Base-by-base conservation (phyloP, 2,113 vertebrate genomes). In the Mesocricetus auratus region DNA sequence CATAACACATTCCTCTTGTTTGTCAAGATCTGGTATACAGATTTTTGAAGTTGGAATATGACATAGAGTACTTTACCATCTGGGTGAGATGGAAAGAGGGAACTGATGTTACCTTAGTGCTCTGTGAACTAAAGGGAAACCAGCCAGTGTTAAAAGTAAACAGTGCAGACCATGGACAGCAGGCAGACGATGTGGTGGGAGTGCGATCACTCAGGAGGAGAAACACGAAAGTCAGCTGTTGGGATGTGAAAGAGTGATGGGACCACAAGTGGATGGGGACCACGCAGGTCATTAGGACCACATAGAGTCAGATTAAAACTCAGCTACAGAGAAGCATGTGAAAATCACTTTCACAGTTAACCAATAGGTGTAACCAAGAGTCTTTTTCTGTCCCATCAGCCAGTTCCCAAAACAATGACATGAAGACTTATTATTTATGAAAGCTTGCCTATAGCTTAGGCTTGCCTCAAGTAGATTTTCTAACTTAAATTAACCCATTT, bases 11-110 rank as follows among this genome's bases (percentile, higher is more conserved):
- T 6, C 42, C 17, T 53, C 9, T 79, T 79, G 50, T 79, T 79
- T 78, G 19, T 58, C 36, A 92, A 42, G 47, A 68, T 94, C 68
- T 96, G 60, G 19, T 39, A 75, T 88, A 71, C 9, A 89, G 71
- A 22, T 64, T 92, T 19, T 62, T 36, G 81, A 45, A 36, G n/a
- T 53, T 75, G 42, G 77, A 86, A 93, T 74, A 75, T 94, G 5
- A 75, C 31, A 3, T 5, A 60, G 68, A 8, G 9, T 9, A 60
- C 56, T 74, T 92, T n/a, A 77, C 15, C 24, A 15, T 82, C 26
- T 77, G 42, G 33, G 42, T 58, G 24, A 86, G 29, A 81, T 81
- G n/a, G 33, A 33, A 45, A 89, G 47, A 4, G 12, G 13, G 36
- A 19, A 19, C n/a, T 90, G 42, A 31, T 62, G 77, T 93, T 47